phyloP scores from a whole-genome alignment of 2,888 invertebrate genomes.

The Crioceris asparagi region DNA sequence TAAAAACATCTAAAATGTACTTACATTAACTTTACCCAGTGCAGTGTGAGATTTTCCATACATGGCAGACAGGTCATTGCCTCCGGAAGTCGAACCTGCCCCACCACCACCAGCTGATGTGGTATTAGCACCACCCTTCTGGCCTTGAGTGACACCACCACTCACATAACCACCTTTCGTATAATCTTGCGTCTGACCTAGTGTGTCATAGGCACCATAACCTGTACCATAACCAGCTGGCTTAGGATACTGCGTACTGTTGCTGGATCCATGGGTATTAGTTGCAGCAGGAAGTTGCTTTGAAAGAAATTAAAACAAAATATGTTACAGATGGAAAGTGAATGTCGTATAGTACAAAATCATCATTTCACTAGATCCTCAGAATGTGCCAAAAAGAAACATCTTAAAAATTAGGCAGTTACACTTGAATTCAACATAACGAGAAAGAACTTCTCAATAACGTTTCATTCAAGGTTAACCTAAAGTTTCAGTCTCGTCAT shows the following conservation, averaged over 20 bases:
- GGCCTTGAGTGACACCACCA: conserved; percentile 3
- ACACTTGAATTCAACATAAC: too few relatives aligned
- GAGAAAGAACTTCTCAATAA: too few relatives aligned
- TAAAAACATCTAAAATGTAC: conserved; percentile 32
- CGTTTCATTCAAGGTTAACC: too few relatives aligned
- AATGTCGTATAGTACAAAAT: too few relatives aligned
- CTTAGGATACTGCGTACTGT: conserved; percentile 60
- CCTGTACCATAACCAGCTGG: conserved; percentile 43
- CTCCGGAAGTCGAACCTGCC: conserved; percentile 38
- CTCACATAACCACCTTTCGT: conserved; percentile 32
- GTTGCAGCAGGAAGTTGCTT: conserved; percentile 63
- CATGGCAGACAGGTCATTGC: conserved; percentile 71
- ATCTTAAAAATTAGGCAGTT: too few relatives aligned
- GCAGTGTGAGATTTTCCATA: conserved; percentile 82
- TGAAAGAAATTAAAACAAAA: too few relatives aligned
- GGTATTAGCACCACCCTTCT: conserved; percentile 30
- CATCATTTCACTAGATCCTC: too few relatives aligned
- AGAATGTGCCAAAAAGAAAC: too few relatives aligned
- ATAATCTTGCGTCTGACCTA: conserved; percentile 40
- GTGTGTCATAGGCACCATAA: conserved; percentile 55
- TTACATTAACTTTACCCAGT: conserved; percentile 82
- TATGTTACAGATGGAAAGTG: too few relatives aligned
- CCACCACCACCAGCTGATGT: conserved; percentile 33
- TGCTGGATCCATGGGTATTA: conserved; percentile 57
- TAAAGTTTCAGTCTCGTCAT: conserved; percentile 26